Percentiles rank a stretch among this genome's conserved stretches.
Evolutionary conservation across 1,140 invertebrate species (phyloP).

Genomic region (Penaeus japonicus): DNA sequence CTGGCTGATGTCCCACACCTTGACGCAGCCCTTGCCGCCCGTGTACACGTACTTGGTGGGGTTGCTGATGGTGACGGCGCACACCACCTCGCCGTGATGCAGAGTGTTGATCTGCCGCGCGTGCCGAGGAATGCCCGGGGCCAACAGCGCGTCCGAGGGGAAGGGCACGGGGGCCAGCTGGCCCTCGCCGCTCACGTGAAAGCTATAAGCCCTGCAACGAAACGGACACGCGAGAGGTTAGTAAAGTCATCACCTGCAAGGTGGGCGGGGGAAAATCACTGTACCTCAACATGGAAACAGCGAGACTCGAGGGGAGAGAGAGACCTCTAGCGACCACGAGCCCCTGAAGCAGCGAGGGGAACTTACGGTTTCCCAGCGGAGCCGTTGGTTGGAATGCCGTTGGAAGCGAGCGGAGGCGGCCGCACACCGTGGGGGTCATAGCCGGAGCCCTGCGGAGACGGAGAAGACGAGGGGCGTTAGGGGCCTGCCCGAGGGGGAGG

Average conservation of each 20-base stretch:
- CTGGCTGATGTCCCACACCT: conserved; percentile 86
- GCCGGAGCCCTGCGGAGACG: conserved; percentile 33
- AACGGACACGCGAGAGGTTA: no score
- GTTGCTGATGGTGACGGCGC: conserved; percentile 87
- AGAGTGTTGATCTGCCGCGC: conserved; percentile 89
- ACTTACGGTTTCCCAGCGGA: conserved; percentile 58
- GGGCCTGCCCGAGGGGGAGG: background rate
- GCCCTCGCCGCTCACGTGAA: conserved; percentile 72
- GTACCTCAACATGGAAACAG: background rate
- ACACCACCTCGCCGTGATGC: conserved; percentile 93
- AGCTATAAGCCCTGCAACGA: conserved; percentile 73
- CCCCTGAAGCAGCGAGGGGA: background rate
- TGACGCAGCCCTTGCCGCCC: conserved; percentile 98
- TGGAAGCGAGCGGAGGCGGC: conserved; percentile 40
- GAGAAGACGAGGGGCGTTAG: background rate
- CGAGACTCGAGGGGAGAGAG: background rate
- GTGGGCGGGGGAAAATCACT: no score
- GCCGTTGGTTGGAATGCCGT: conserved; percentile 56
- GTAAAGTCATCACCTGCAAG: no score
- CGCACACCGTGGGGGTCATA: conserved; percentile 55
- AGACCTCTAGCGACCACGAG: background rate
- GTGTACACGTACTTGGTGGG: conserved; percentile 95
- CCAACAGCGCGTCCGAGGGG: conserved; percentile 91
- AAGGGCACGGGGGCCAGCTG: conserved; percentile 92
- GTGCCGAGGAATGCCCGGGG: conserved; percentile 90